Evolutionary conservation across 2,797 vertebrate genomes (phyloP).

Genomic region (Enteromius trimaculatus): DNA sequence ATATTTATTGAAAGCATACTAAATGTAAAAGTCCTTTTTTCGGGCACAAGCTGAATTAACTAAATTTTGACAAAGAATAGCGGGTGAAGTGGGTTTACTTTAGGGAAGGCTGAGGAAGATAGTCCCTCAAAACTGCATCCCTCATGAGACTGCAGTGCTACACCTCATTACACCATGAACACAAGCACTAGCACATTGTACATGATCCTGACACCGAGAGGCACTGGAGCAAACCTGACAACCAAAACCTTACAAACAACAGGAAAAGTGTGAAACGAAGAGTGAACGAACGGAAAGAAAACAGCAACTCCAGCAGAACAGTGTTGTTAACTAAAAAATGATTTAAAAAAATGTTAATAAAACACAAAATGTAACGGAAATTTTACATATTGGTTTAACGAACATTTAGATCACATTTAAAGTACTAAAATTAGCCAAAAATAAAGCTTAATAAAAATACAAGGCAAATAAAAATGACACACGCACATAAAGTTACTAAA

Average conservation of each 20-base stretch:
- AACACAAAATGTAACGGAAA: too few relatives aligned
- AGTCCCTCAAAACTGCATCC: slow-evolving; percentile 22
- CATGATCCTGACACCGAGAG: not conserved
- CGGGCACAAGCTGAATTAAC: not conserved
- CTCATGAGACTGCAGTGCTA: not conserved
- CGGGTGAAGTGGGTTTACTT: not conserved
- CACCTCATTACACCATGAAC: slow-evolving; percentile 9
- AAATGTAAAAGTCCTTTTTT: not conserved
- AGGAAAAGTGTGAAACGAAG: slow-evolving; percentile 5
- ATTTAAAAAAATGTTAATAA: not conserved
- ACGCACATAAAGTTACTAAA: not conserved
- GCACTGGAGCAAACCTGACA: slow-evolving; percentile 22
- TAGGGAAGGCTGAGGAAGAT: not conserved
- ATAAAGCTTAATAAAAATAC: not conserved
- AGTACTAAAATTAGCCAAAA: not conserved
- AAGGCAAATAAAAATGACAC: not conserved
- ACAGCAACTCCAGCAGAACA: not conserved
- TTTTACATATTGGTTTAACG: not conserved
- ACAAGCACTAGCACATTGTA: not conserved
- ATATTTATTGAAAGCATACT: not conserved
- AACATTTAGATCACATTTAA: not conserved
- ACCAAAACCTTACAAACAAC: not conserved
- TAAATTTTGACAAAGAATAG: not conserved
- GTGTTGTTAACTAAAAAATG: not conserved
- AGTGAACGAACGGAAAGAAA: slow-evolving; percentile 45